These are phyloP conservation scores for Epistrophella euchroma DNA, from an alignment of 2,888 invertebrate genomes.

Conservation along the genomic window DNA sequence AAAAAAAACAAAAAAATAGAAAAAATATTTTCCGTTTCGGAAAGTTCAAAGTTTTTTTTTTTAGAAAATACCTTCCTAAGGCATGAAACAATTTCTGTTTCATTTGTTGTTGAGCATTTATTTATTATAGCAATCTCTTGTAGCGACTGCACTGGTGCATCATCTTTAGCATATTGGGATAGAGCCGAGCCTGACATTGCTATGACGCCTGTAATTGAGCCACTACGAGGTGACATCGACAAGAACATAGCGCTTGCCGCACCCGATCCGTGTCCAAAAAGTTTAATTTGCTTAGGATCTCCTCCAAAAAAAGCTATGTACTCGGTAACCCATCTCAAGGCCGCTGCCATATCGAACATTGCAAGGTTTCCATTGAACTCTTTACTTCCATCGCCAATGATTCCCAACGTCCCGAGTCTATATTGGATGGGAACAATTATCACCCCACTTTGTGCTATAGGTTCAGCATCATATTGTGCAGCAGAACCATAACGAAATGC, in stretches of 20 bases:
- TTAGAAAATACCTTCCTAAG: slow-evolving; percentile 83
- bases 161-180: slow-evolving; percentile 89
- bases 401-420: slow-evolving; percentile 90
- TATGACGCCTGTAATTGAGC: slow-evolving; percentile 86
- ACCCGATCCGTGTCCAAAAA: slow-evolving; percentile 92
- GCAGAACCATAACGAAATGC: slow-evolving; percentile 90
- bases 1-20: too few species aligned
- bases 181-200: slow-evolving; percentile 91
- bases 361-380: slow-evolving; percentile 91
- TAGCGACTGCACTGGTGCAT: slow-evolving; percentile 87
- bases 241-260: slow-evolving; percentile 90
- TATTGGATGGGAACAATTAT: slow-evolving; percentile 91
- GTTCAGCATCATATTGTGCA: slow-evolving; percentile 79
- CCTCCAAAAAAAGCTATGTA: slow-evolving; percentile 90
- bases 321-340: slow-evolving; percentile 89
- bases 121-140: slow-evolving; percentile 87
- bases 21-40: background rate
- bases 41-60: background rate
- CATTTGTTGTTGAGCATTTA: slow-evolving; percentile 87
- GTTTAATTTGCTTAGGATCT: slow-evolving; percentile 88
- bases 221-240: slow-evolving; percentile 87
- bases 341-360: slow-evolving; percentile 89
- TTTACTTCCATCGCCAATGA: slow-evolving; percentile 88
- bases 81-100: slow-evolving; percentile 87
- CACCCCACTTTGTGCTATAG: slow-evolving; percentile 85